Evolutionary conservation across 2,797 vertebrate genomes (phyloP).

Genomic region (Schizopygopsis malacanthus): DNA sequence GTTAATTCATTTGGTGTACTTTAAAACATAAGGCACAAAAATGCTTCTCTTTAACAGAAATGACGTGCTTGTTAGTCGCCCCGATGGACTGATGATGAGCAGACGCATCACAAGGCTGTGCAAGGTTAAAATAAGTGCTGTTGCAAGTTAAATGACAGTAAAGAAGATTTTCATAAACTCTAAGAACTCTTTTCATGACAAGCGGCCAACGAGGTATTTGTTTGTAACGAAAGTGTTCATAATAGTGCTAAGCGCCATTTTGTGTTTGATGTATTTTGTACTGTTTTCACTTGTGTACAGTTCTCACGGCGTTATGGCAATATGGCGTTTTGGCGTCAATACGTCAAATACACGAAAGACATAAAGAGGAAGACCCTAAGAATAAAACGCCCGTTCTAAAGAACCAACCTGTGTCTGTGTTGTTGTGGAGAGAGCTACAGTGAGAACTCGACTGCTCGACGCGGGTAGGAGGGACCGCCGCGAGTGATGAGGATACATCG

Average conservation of each 20-base stretch:
- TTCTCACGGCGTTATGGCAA: background rate
- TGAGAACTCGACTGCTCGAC: background rate
- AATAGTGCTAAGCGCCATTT: no score
- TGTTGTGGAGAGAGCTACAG: background rate
- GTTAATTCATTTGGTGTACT: no score
- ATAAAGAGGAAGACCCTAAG: background rate
- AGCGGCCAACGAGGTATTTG: background rate
- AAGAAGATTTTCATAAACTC: background rate
- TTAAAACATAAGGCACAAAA: no score
- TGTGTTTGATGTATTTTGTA: background rate
- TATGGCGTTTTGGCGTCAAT: no score
- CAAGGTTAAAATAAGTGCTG: no score
- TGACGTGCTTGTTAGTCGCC: no score
- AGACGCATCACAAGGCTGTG: no score
- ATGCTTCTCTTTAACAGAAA: no score
- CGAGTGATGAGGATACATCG: background rate
- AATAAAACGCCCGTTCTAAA: background rate
- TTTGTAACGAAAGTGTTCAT: background rate
- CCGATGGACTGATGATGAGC: no score
- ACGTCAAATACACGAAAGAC: no score
- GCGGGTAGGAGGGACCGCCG: background rate
- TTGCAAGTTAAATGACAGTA: no score
- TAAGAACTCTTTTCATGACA: background rate
- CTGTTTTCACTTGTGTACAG: background rate
- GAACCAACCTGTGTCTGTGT: background rate